Conservation (phyloP, 2,888 invertebrate genomes). For the Melipona bicolor region DNA sequence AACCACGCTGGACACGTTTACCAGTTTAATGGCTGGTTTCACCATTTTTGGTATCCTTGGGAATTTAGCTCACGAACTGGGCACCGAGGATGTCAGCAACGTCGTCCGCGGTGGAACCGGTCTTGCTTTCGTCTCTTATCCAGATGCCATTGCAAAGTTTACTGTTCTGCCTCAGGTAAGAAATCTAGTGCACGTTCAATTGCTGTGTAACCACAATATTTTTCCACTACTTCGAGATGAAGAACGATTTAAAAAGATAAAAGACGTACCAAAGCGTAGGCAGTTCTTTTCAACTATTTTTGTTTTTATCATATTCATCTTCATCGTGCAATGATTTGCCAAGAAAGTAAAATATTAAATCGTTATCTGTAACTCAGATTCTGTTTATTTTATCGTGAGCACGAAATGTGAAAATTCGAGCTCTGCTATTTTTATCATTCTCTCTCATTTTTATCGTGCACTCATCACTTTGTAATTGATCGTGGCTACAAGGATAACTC, state of each 20-base stretch:
- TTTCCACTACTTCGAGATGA: background rate
- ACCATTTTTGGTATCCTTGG: conserved; percentile 94
- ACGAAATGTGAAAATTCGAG: too few relatives aligned
- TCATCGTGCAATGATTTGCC: too few relatives aligned
- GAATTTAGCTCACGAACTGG: conserved; percentile 89
- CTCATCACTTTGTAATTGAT: too few relatives aligned
- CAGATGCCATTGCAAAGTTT: conserved; percentile 93
- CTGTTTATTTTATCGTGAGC: too few relatives aligned
- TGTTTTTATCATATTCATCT: too few relatives aligned
- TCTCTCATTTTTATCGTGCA: too few relatives aligned
- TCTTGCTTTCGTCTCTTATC: conserved; percentile 93
- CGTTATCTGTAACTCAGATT: too few relatives aligned
- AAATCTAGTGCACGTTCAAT: background rate
- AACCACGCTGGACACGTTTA: conserved; percentile 92
- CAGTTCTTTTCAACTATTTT: background rate
- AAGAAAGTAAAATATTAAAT: too few relatives aligned
- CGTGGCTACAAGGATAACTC: too few relatives aligned
- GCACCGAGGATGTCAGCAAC: conserved; percentile 86
- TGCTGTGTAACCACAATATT: background rate
- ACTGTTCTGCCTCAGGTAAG: conserved; percentile 86
- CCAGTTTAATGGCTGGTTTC: conserved; percentile 92
- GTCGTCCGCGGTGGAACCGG: conserved; percentile 92
- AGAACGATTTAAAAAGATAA: background rate
- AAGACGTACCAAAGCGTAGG: too few relatives aligned
- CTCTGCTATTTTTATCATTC: too few relatives aligned